These are phyloP conservation scores for Catocala sponsa DNA, from an alignment of 2,888 invertebrate species.

Conservation along the genomic window DNA sequence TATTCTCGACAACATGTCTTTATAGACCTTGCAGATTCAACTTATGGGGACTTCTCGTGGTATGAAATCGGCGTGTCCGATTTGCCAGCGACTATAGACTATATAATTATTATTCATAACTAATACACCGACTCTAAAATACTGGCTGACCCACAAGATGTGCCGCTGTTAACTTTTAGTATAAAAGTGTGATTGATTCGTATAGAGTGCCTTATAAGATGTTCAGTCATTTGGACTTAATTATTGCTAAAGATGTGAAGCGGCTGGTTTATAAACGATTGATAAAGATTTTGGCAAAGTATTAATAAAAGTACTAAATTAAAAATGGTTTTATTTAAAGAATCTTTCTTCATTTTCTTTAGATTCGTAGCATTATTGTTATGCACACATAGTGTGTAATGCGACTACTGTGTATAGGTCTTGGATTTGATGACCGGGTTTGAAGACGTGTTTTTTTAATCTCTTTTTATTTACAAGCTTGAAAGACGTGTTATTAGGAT, in stretches of 20 bases:
- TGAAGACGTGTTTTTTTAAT: no score
- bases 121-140: slow-evolving; percentile 85
- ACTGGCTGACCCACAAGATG: slow-evolving; percentile 64
- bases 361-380: no score
- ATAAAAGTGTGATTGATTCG: slow-evolving; percentile 1
- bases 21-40: slow-evolving; percentile 66
- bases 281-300: neutral
- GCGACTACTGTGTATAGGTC: no score
- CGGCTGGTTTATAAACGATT: slow-evolving; percentile 1
- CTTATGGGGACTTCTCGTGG: slow-evolving; percentile 92
- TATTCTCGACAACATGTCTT: slow-evolving; percentile 87
- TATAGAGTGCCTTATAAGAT: slow-evolving; percentile 4
- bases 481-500: no score
- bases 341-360: no score
- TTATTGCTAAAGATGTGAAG: slow-evolving; percentile 11
- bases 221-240: slow-evolving; percentile 11
- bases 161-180: neutral
- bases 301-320: no score
- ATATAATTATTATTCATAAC: slow-evolving; percentile 87
- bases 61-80: slow-evolving; percentile 94
- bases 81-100: slow-evolving; percentile 93
- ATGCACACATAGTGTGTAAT: no score
- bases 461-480: no score
- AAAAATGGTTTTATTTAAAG: no score
- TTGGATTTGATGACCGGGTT: no score